Conservation (phyloP, 2,797 vertebrate genomes). For the Agapornis canus region DNA sequence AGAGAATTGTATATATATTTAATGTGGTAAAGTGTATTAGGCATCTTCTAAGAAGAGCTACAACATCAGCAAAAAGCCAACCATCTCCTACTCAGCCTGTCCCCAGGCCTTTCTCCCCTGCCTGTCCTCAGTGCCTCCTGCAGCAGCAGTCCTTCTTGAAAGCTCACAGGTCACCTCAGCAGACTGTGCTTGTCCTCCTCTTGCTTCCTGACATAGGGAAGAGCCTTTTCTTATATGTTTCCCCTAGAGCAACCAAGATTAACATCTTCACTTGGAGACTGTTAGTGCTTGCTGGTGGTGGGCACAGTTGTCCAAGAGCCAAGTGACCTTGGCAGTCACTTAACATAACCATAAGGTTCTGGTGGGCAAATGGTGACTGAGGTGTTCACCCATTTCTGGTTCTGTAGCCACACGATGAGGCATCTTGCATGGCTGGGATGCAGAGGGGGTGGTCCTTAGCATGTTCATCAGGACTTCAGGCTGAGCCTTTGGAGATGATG, state of each 20-base stretch:
- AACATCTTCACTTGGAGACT: accelerated
- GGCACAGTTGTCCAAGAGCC: not conserved
- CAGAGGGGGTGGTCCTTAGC: not conserved
- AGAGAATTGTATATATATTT: not conserved
- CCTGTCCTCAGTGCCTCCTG: not conserved
- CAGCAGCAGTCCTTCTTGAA: not conserved
- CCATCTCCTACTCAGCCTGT: not conserved
- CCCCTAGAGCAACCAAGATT: not conserved
- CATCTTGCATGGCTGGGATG: accelerated
- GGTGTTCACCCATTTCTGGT: not conserved
- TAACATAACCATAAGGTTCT: not conserved
- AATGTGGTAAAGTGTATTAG: not conserved
- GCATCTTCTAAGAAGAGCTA: not conserved
- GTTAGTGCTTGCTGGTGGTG: not conserved
- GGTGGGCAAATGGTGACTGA: not conserved
- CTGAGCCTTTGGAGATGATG: not conserved
- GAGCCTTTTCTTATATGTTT: not conserved
- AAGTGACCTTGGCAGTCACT: not conserved
- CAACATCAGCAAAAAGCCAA: not conserved
- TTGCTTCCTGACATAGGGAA: not conserved
- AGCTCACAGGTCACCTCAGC: not conserved
- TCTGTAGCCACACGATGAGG: not conserved
- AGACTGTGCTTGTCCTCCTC: not conserved
- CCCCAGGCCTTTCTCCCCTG: not conserved
- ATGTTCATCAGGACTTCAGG: accelerated